Evolutionary conservation across 1,140 invertebrate genomes (phyloP).

Genomic region (Trachymyrmex septentrionalis): DNA sequence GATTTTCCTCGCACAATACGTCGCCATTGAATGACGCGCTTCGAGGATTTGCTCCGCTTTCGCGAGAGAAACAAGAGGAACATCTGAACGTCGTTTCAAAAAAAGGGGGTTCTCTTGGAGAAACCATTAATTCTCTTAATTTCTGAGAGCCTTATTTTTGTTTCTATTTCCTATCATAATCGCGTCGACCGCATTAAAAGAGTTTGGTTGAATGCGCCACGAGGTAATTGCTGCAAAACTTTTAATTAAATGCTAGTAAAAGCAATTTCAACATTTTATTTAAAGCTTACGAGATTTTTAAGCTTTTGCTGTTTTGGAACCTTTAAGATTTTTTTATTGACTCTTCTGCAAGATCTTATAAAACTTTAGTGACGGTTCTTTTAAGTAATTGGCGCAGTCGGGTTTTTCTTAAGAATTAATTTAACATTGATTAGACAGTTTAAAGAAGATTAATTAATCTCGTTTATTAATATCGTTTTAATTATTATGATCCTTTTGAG

Average conservation of each 20-base stretch:
- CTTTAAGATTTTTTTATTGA: neutral
- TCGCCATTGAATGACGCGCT: conserved; percentile 55
- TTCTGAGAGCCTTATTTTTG: conserved; percentile 35
- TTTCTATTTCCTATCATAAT: conserved; percentile 38
- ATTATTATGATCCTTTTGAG: neutral
- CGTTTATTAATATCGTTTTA: conserved; percentile 2
- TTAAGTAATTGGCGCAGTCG: conserved; percentile 7
- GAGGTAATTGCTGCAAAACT: conserved; percentile 40
- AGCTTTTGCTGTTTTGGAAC: neutral
- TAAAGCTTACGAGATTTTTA: conserved; percentile 24
- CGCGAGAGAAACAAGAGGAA: neutral
- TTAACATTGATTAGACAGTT: neutral
- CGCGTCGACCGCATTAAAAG: neutral
- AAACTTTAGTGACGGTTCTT: conserved; percentile 8
- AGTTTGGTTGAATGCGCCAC: conserved; percentile 11
- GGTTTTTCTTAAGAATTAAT: neutral
- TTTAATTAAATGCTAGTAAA: conserved; percentile 46
- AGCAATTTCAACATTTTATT: conserved; percentile 27
- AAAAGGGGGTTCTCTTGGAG: conserved; percentile 2
- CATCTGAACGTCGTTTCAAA: conserved; percentile 18
- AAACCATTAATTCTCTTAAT: conserved; percentile 47
- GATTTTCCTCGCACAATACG: conserved; percentile 52
- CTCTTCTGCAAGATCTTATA: neutral
- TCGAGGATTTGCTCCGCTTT: conserved; percentile 53
- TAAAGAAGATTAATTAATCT: neutral